Base-by-base conservation (phyloP, 1,140 invertebrate species). In the Panagrolaimus sp. region DNA sequence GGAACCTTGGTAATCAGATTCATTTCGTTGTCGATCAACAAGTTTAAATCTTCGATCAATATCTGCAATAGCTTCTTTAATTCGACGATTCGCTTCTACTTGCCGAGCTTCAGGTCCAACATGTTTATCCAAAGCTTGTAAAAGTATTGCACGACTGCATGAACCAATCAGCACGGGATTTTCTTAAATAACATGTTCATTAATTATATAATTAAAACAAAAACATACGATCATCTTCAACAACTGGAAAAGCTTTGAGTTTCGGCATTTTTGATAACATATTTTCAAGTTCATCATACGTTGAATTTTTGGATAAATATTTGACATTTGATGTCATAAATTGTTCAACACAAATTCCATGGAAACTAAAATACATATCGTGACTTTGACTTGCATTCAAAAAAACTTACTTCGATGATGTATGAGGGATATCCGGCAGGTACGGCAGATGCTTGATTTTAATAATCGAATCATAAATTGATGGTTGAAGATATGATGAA, bases 381-480 rank as follows among this genome's bases (percentile, higher is more conserved):
- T 38, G 7, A 4, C 7, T 38, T 38, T 13, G 44, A 38, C 65
- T 31, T 38, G 27, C 42, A 42, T 1, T 57, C 23, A 20, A 46
- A 46, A 27, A 31, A 27, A 48, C 48, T 27, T 45, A 78, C 65
- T 71, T 65, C 13, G 68, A 73, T 47, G 63, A 61, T 20, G 72
- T 67, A 53, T 75, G 72, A 1, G 79, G 74, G 66, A 81, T 81
- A 65, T 80, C 77, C 20, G 95, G 96, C 57, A 98, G 84, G 85
- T 96, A 98, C 0, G 96, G 96, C 73, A 98, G 85, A 82, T 93
- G 92, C 85, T 98, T 98, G 77, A 98, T 93, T 70, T 93, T 87
- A 73, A 98, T 97, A 78, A 98, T 98, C 82, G 92, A 94, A 86
- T 98, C 95, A 86, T 97, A 98, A 75, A 97, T 91, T 42, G 93